phyloP scores from a whole-genome alignment of 2,888 invertebrate genomes.

The Ormyrus pomaceus region DNA sequence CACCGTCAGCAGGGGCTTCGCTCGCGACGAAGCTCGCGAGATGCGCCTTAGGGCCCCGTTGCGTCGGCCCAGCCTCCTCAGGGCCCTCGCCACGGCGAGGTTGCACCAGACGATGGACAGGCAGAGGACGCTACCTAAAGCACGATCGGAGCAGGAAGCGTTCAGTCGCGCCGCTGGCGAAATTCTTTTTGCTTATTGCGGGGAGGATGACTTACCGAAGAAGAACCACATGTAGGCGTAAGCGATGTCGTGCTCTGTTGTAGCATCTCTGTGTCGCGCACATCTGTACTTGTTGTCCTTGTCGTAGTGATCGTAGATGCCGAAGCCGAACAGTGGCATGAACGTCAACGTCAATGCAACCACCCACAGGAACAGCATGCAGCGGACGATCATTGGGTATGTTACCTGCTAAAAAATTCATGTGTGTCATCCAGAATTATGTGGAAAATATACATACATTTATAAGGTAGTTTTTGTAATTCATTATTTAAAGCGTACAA shows the following conservation, averaged over 20 bases:
- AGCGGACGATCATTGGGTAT: constrained; percentile 84
- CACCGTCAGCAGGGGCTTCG: constrained; percentile 67
- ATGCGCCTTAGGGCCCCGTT: constrained; percentile 69
- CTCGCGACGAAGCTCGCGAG: constrained; percentile 70
- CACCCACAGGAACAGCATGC: constrained; percentile 83
- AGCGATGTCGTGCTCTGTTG: constrained; percentile 80
- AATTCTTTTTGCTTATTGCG: no score
- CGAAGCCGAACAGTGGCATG: constrained; percentile 83
- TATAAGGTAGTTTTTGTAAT: no score
- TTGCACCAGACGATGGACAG: constrained; percentile 89
- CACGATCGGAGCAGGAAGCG: neutral
- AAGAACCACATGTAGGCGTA: constrained; percentile 87
- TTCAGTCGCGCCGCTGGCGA: neutral
- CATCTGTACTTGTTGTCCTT: constrained; percentile 75
- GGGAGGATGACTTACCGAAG: constrained; percentile 81
- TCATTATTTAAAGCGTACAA: no score
- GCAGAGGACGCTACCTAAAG: constrained; percentile 83
- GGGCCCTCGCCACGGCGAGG: constrained; percentile 86
- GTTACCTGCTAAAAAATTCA: constrained; percentile 84
- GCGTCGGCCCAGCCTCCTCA: constrained; percentile 79
- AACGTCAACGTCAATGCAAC: constrained; percentile 84
- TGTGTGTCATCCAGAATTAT: constrained; percentile 48
- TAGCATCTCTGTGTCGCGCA: constrained; percentile 85
- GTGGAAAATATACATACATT: no score
- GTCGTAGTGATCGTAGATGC: constrained; percentile 65